Evolutionary conservation across 2,888 invertebrate genomes (phyloP), one percentile per base, ranked within the genome.

Genomic region (Parnassius mnemosyne): DNA sequence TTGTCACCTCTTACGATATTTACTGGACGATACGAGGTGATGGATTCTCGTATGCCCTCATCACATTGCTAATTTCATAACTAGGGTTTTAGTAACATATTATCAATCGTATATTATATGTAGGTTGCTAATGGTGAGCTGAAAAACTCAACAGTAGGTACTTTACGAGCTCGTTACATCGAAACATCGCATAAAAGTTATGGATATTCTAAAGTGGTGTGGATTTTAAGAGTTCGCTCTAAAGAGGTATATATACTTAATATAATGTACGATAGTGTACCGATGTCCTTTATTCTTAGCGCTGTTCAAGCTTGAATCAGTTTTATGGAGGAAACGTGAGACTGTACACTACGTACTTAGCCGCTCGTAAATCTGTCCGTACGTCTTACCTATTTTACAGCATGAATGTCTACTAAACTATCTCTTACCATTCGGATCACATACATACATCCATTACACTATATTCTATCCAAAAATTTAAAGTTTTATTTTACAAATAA

Each of bases 251-350:
- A 41, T 59, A 59, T 58, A 34, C 47, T 56, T 71, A 69, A 69
- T 71, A 67, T 67, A 70, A 65, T 72, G 72, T 74, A 67, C 64
- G 69, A 71, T 75, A 68, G 71, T 69, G 68, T 74, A 69, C 73
- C 69, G 72, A 64, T 67, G 69, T 70, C 69, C 73, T 74, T 75
- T 74, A 74, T 73, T 71, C 70, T 69, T 69, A 69, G 69, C 66
- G 67, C 67, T 55, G 73, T 71, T 76, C 69, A 75, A 79, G 76
- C 74, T 71, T 77, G 80, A 85, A 83, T 83, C 86, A 83, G 82
- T 83, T 89, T 89, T 89, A 89, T 85, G 79, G 83, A 70, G 60
- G 69, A 70, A 76, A 89, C 89, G 89, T 89, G 89, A 78, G 81
- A 75, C 81, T 56, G 63, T 58, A 71, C 75, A 73, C 69, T 71